These are phyloP conservation scores for Leucosticte australis DNA, from an alignment of 2,113 vertebrate genomes.

Conservation along the genomic window DNA sequence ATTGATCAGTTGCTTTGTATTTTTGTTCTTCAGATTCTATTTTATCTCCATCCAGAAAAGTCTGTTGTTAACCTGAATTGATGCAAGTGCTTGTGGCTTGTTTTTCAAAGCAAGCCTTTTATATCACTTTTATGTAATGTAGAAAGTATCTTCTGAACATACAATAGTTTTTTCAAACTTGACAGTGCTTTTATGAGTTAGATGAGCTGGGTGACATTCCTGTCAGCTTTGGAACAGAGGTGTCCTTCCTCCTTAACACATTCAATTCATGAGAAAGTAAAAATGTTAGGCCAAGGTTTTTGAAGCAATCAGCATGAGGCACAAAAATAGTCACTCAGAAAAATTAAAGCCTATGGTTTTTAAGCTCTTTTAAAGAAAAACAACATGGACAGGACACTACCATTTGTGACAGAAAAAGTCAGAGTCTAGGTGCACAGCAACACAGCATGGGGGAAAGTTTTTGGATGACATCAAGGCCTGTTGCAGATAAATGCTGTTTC, in stretches of 20 bases:
- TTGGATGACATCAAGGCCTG: not conserved
- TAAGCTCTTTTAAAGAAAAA: not conserved
- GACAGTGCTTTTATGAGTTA: not conserved
- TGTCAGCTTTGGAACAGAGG: not conserved
- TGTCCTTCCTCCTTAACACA: not conserved
- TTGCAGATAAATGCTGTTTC: not conserved
- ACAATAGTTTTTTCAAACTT: not conserved
- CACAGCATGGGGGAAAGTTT: not conserved
- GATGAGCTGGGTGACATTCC: not conserved
- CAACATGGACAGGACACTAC: not conserved
- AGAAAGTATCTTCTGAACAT: not conserved
- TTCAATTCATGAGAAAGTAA: not conserved
- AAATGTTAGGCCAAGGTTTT: not conserved
- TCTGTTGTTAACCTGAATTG: not conserved
- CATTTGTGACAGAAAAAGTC: not conserved
- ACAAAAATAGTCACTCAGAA: not conserved
- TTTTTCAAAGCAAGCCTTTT: conserved; percentile 37
- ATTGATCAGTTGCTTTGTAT: not conserved
- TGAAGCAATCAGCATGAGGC: not conserved
- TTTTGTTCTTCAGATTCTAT: not conserved
- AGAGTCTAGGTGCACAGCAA: not conserved
- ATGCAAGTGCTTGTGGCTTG: not conserved
- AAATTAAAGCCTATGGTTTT: not conserved
- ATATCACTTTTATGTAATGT: not conserved
- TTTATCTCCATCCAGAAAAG: not conserved